These are phyloP conservation scores for Spodoptera litura DNA, from an alignment of 1,140 invertebrate species.

Conservation along the genomic window DNA sequence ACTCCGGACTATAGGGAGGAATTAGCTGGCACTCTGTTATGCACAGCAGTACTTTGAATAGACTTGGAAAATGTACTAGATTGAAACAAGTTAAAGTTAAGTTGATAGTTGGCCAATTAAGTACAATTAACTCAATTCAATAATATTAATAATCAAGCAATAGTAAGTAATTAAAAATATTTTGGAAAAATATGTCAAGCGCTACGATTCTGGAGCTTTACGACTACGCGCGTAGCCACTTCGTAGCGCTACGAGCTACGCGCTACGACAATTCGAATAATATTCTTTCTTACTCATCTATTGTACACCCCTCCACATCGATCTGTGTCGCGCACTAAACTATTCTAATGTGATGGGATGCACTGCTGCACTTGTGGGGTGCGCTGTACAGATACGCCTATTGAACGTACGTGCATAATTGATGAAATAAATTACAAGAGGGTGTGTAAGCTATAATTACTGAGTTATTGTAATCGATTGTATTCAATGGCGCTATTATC, in stretches of 20 bases:
- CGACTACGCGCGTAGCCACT: neutral
- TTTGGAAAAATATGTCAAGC: neutral
- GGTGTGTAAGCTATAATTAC: neutral
- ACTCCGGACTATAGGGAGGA: constrained; percentile 14
- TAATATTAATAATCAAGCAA: too few relatives aligned
- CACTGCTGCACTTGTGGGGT: constrained; percentile 26
- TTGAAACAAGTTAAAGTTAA: neutral
- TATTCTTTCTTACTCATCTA: constrained; percentile 4
- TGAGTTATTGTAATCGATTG: constrained; percentile 7
- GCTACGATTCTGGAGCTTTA: neutral
- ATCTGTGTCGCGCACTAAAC: constrained; percentile 13
- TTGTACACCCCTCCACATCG: neutral
- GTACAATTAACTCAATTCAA: too few relatives aligned
- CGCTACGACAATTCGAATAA: neutral
- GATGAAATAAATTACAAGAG: constrained; percentile 9
- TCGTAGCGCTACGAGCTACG: constrained; percentile 18
- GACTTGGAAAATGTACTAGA: neutral
- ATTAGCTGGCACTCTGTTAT: neutral
- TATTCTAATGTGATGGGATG: constrained; percentile 23
- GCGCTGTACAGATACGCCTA: neutral
- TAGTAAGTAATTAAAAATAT: too few relatives aligned
- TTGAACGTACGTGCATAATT: neutral
- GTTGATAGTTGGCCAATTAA: too few relatives aligned
- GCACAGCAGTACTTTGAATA: neutral
- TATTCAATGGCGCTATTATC: neutral